Conservation (phyloP, 2,113 vertebrate genomes). For the Anas platyrhynchos region DNA sequence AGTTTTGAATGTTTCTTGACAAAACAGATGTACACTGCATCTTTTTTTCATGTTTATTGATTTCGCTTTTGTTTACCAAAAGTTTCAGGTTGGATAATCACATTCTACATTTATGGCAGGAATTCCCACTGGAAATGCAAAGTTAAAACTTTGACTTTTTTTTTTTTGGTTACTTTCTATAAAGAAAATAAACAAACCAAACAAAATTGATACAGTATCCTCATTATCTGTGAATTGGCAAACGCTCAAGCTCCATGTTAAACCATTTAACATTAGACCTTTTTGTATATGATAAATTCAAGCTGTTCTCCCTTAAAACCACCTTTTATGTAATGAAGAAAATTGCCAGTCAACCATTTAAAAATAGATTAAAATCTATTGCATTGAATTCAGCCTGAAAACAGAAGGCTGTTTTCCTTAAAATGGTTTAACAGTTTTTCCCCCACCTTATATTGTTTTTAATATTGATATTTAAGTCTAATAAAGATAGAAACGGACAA, state of each 20-base stretch:
- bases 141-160: conserved; percentile 13
- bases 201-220: neutral
- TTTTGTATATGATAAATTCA: neutral
- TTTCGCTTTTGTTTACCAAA: conserved; percentile 44
- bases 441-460: neutral
- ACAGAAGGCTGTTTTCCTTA: neutral
- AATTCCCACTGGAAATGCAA: conserved; percentile 44
- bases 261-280: neutral
- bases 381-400: conserved; percentile 3
- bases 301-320: neutral
- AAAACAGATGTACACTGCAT: neutral
- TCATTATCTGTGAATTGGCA: neutral
- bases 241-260: neutral
- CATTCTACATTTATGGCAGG: conserved; percentile 30
- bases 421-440: neutral
- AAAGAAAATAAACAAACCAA: neutral
- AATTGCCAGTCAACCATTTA: neutral
- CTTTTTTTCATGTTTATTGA: neutral
- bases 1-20: neutral
- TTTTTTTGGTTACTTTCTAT: neutral
- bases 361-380: neutral
- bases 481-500: neutral
- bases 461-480: neutral
- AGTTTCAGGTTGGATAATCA: conserved; percentile 55
- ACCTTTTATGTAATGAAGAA: neutral